These are phyloP conservation scores for Trisateles emortualis DNA, from an alignment of 2,888 invertebrate genomes.

Conservation along the genomic window DNA sequence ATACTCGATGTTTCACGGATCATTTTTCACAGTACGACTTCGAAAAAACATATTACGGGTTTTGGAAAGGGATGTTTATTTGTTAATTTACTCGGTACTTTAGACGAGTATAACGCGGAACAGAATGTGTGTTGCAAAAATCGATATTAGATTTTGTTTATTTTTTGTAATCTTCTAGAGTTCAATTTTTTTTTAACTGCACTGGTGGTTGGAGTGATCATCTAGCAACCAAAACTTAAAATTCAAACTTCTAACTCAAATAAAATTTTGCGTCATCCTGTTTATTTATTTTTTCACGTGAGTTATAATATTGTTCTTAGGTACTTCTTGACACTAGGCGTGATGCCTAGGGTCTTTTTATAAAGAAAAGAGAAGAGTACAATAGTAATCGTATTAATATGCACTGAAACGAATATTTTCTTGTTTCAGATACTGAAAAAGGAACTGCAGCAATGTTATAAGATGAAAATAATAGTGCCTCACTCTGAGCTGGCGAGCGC, in stretches of 20 bases:
- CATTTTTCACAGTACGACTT: constrained; percentile 32
- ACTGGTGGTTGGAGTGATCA: too few species aligned
- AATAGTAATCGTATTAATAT: background rate
- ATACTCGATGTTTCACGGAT: constrained; percentile 38
- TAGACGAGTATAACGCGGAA: constrained; percentile 6
- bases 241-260: too few species aligned
- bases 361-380: constrained; percentile 7
- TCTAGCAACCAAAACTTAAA: too few species aligned
- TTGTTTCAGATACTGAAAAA: constrained; percentile 52
- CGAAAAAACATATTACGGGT: constrained; percentile 23
- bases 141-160: background rate
- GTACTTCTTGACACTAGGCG: too few species aligned
- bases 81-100: constrained; percentile 4
- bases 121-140: background rate
- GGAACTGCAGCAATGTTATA: constrained; percentile 27
- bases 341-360: too few species aligned
- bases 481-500: constrained; percentile 50
- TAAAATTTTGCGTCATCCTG: too few species aligned
- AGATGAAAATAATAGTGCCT: constrained; percentile 40
- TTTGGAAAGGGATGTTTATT: constrained; percentile 15
- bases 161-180: background rate
- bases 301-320: too few species aligned
- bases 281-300: too few species aligned
- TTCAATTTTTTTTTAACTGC: too few species aligned
- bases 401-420: constrained; percentile 1